phyloP scores from a whole-genome alignment of 2,888 invertebrate genomes.

The Nemapogon koenigi region DNA sequence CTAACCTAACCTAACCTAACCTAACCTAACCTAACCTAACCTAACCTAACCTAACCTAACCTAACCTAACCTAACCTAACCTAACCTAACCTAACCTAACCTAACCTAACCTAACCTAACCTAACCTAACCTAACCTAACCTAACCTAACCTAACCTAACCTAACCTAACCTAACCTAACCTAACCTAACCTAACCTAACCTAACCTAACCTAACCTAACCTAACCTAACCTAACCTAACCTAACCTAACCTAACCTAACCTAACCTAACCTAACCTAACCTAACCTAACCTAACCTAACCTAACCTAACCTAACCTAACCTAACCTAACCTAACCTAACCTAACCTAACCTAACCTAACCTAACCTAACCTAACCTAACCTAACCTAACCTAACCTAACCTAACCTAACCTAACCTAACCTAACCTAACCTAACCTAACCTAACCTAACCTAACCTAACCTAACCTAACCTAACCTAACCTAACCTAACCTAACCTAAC shows the following conservation, averaged over 20 bases:
- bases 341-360: conserved; percentile 10
- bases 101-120: conserved; percentile 11
- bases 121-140: conserved; percentile 14
- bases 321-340: conserved; percentile 10
- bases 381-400: conserved; percentile 10
- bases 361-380: conserved; percentile 10
- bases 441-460: too few species aligned
- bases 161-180: conserved; percentile 13
- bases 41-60: conserved; percentile 13
- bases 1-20: conserved; percentile 15
- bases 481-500: too few species aligned
- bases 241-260: conserved; percentile 14
- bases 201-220: conserved; percentile 11
- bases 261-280: conserved; percentile 14
- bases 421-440: too few species aligned
- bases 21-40: conserved; percentile 15
- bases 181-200: conserved; percentile 13
- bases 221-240: conserved; percentile 14
- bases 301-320: conserved; percentile 13
- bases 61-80: conserved; percentile 14
- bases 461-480: too few species aligned
- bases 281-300: conserved; percentile 14
- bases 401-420: too few species aligned
- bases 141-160: conserved; percentile 15
- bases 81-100: conserved; percentile 10